A percentile compares a stretch with the other conserved stretches of the same genome.
Conservation (phyloP, 2,113 vertebrate genomes). For the Murina feae region DNA sequence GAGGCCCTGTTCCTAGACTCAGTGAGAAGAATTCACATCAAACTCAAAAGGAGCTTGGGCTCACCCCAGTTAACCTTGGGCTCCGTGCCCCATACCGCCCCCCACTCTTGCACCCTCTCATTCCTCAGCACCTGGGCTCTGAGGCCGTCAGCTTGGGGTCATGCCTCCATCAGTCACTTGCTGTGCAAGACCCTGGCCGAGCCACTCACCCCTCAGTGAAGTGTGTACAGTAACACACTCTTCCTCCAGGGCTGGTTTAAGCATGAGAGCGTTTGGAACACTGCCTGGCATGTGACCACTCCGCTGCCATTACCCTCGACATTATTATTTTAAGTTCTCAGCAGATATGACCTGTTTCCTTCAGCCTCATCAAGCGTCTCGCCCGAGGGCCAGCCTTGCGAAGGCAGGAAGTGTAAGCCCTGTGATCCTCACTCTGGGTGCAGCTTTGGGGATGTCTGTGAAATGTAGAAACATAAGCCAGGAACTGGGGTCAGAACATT, state of each 20-base stretch:
- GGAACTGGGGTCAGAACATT: not conserved
- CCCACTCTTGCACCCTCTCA: not conserved
- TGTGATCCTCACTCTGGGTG: not conserved
- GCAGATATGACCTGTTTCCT: not conserved
- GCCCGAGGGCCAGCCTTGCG: not conserved
- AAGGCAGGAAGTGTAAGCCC: conserved; percentile 14
- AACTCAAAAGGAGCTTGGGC: no score
- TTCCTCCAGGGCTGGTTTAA: not conserved
- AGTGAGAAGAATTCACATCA: not conserved
- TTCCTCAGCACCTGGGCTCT: not conserved
- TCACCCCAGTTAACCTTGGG: not conserved
- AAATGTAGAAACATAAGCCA: not conserved
- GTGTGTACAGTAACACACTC: not conserved
- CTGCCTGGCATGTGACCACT: not conserved
- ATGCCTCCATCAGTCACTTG: not conserved
- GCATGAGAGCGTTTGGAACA: not conserved
- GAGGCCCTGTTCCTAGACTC: not conserved
- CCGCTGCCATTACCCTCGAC: not conserved
- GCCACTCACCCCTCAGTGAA: not conserved
- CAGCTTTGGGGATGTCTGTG: not conserved
- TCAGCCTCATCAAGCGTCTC: not conserved
- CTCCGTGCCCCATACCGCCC: not conserved
- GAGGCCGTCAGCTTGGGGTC: not conserved
- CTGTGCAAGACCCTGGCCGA: not conserved
- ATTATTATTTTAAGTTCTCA: not conserved